Evolutionary conservation across 2,113 vertebrate genomes (phyloP), one percentile per base, ranked within the genome.

Genomic region (Periophthalmodon schlosseri): DNA sequence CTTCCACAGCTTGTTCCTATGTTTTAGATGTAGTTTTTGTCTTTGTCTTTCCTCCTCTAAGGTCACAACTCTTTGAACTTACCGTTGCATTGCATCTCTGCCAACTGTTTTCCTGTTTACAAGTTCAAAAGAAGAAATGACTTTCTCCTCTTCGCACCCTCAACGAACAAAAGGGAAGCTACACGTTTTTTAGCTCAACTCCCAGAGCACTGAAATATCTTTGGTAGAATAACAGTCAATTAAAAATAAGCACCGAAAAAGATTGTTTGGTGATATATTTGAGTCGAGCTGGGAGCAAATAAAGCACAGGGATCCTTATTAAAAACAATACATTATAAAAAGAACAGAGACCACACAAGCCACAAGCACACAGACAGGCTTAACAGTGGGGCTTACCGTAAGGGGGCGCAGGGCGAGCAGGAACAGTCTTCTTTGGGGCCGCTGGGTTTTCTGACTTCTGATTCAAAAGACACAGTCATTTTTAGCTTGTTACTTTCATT

Each of bases 371-470:
- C 12, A 28, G 21, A 15, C 12, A 44, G 39, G 8, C 9, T 44
- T 44, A 44, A 70, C 77, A 49, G n/a, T 5, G 4, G 50, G 24
- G 54, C 84, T 89, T 86, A 94, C 93, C 90, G 58, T 94, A 94
- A n/a, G 92, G 92, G 72, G 93, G 93, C 21, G 92, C 92, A 72
- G 92, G 92, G 71, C 92, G 89, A 68, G 86, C 87, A 56, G 92
- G 91, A 5, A 87, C 78, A 73, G 80, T 89, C 82, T 93, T 94
- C 88, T 94, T 93, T 61, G 91, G 87, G 15, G 87, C 86, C 0
- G 80, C 85, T 6, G 92, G 89, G 65, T 87, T 89, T 67, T 91
- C 88, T 0, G 84, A 79, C 78, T 93, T 93, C 87, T 91, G 84
- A 69, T 76, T 71, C 77, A 21, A 78, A 33, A 80, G 54, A 47